A percentile compares a stretch with the other conserved stretches of the same genome.
These are phyloP conservation scores for Drosophila truncata DNA, from an alignment of 1,140 invertebrate species.

Conservation along the genomic window DNA sequence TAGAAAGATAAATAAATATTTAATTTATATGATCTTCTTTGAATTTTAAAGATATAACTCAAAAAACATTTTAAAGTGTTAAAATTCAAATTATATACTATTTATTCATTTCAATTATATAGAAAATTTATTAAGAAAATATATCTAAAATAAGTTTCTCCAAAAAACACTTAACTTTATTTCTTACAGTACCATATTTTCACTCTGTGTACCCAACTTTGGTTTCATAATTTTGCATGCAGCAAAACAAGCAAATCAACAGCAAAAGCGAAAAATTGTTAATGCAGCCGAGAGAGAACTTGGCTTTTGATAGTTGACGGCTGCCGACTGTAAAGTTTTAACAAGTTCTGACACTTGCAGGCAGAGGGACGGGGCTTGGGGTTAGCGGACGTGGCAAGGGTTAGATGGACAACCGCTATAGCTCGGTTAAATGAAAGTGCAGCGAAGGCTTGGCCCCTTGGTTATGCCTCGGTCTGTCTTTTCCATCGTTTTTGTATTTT, in stretches of 20 bases:
- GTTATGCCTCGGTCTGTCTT: constrained; percentile 51
- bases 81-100: background rate
- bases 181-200: background rate
- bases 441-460: constrained; percentile 34
- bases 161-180: background rate
- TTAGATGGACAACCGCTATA: constrained; percentile 42
- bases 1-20: no score
- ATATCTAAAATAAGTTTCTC: no score
- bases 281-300: constrained; percentile 42
- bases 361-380: background rate
- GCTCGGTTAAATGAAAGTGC: constrained; percentile 56
- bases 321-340: constrained; percentile 77
- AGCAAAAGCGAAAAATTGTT: constrained; percentile 53
- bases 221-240: constrained; percentile 72
- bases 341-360: constrained; percentile 82
- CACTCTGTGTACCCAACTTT: constrained; percentile 29
- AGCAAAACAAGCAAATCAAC: constrained; percentile 44
- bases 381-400: constrained; percentile 6
- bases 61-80: no score
- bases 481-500: background rate
- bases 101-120: background rate
- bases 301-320: constrained; percentile 70
- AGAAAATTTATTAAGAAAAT: background rate
- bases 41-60: no score
- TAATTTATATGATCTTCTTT: no score